Conservation (phyloP, 2,888 invertebrate genomes). For the Creontiades dilutus region DNA sequence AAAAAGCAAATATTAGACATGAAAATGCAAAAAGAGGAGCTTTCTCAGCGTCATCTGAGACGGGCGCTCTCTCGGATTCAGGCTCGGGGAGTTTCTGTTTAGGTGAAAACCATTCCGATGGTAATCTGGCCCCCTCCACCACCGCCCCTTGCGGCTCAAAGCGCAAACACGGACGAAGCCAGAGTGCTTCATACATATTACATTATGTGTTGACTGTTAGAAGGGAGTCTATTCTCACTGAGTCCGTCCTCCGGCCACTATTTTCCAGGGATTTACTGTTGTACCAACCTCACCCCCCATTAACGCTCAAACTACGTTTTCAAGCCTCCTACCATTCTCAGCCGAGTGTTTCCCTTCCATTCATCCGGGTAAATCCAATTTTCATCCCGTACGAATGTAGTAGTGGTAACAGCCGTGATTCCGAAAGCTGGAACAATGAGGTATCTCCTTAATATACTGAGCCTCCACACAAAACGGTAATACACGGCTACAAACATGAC, state of each 20-base stretch:
- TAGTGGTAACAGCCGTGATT: neutral
- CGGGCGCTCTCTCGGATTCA: neutral
- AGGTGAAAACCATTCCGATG: conserved; percentile 66
- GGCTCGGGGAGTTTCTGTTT: conserved; percentile 1
- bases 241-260: conserved; percentile 13
- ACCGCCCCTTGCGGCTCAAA: conserved; percentile 20
- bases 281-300: conserved; percentile 46
- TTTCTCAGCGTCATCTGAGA: neutral
- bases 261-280: conserved; percentile 45
- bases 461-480: too few species aligned
- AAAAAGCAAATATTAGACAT: too few species aligned
- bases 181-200: conserved; percentile 66
- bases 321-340: neutral
- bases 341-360: neutral
- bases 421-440: neutral
- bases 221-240: conserved; percentile 15
- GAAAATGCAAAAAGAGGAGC: neutral
- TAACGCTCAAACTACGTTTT: conserved; percentile 47
- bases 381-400: neutral
- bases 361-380: conserved; percentile 26
- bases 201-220: conserved; percentile 68
- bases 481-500: too few species aligned
- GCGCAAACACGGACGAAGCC: neutral
- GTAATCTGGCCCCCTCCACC: conserved; percentile 25
- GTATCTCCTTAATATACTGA: neutral